A percentile compares a stretch with the other conserved stretches of the same genome.
phyloP scores from a whole-genome alignment of 2,888 invertebrate species.

The Nomada ruficornis region DNA sequence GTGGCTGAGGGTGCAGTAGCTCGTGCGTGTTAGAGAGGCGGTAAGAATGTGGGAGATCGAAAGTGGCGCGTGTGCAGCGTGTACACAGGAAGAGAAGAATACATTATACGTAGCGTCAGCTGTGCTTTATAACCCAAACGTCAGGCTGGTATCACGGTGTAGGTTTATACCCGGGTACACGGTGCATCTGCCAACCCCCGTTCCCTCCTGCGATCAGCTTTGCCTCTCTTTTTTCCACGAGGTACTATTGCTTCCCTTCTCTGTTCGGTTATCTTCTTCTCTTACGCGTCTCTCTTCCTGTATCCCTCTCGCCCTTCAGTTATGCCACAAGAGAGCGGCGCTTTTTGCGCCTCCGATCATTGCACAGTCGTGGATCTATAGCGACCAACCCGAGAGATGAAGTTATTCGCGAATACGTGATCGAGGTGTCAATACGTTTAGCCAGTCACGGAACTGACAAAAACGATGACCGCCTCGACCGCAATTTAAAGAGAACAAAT shows the following conservation, averaged over 20 bases:
- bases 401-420: slow-evolving; percentile 63
- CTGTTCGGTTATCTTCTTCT: slow-evolving; percentile 10
- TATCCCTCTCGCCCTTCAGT: background rate
- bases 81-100: slow-evolving; percentile 71
- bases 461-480: slow-evolving; percentile 40
- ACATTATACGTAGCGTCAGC: slow-evolving; percentile 80
- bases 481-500: slow-evolving; percentile 51
- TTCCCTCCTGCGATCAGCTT: slow-evolving; percentile 51
- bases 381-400: slow-evolving; percentile 50
- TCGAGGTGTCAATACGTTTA: slow-evolving; percentile 63
- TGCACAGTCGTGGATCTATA: slow-evolving; percentile 49
- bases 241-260: slow-evolving; percentile 38
- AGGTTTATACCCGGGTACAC: slow-evolving; percentile 77
- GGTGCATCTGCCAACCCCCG: slow-evolving; percentile 73
- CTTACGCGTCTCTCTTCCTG: no score
- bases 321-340: slow-evolving; percentile 20
- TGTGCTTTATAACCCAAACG: slow-evolving; percentile 81
- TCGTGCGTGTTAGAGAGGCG: slow-evolving; percentile 72
- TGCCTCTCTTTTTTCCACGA: slow-evolving; percentile 48
- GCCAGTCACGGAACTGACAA: slow-evolving; percentile 47
- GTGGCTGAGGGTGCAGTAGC: slow-evolving; percentile 62
- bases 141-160: slow-evolving; percentile 76
- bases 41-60: slow-evolving; percentile 50
- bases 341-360: slow-evolving; percentile 62
- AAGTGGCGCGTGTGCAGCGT: slow-evolving; percentile 50